Base-by-base conservation (phyloP, 2,888 invertebrate species). In the Nudaria mundana region DNA sequence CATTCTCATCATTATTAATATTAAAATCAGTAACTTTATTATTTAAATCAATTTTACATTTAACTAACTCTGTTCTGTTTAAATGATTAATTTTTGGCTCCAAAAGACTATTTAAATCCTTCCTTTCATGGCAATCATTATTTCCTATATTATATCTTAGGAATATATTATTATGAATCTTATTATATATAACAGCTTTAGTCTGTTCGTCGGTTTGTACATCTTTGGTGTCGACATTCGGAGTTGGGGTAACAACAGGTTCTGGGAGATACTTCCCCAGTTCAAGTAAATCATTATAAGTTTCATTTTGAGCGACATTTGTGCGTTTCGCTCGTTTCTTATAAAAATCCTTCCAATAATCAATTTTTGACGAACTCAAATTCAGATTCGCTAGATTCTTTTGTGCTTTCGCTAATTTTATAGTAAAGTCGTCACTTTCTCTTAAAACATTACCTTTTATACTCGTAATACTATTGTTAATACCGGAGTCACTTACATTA, bases 321-420 rank as follows among this genome's bases (percentile, higher is more conserved):
- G 10, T 20, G 12, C 30, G 30, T 15, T 28, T 35, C 1, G 25
- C 24, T 3, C 36, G 18, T 13, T 14, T 43, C 18, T 43, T 41
- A 11, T 49, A 48, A 12, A 43, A 51, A 6, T 48, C 37, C n/a
- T 12, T 37, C 48, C 51, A 51, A 34, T 25, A 43, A 10, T 5
- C 26, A n/a, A n/a, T n/a, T n/a, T n/a, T n/a, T n/a, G n/a, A n/a
- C n/a, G n/a, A n/a, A n/a, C n/a, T n/a, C n/a, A n/a, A n/a, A n/a
- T n/a, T n/a, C n/a, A n/a, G n/a, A n/a, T n/a, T n/a, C n/a, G n/a
- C n/a, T n/a, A n/a, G n/a, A n/a, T n/a, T n/a, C n/a, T n/a, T n/a
- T n/a, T n/a, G n/a, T n/a, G n/a, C n/a, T n/a, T n/a, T n/a, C n/a
- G n/a, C n/a, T n/a, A n/a, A 5, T 18, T 31, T 4, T 25, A 18